Base-by-base conservation (phyloP, 2,797 vertebrate genomes). In the Muscicapa striata region DNA sequence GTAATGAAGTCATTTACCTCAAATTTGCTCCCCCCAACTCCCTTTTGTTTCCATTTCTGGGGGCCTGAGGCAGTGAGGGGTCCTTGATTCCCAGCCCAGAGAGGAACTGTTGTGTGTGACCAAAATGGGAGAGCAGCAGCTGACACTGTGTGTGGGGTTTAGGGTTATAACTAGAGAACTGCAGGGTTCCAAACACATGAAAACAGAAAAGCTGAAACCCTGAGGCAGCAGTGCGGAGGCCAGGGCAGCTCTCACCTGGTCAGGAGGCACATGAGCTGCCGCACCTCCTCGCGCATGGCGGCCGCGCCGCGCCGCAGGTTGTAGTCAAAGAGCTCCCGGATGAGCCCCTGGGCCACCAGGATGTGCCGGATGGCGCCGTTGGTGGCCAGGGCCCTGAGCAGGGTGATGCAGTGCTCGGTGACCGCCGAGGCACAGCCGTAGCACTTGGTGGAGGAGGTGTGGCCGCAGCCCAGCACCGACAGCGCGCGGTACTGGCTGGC, bases 401-500 rank as follows among this genome's bases (percentile, higher is more conserved):
- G 96, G 0, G 99, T 99, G 95, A 99, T 99, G 77, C 99, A 99
- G 95, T 99, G 99, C 58, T 99, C 99, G 0, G 99, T 99, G 97
- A 99, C 99, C 0, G 99, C 99, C 0, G 99, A 99, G 48, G 99
- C 99, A 3, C 99, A 99, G 96, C 99, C 99, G 0, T 99, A 99
- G 96, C 99, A 99, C 96, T 99, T 99, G 40, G 97, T 99, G 55
- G 99, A 99, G 12, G 99, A 99, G 0, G 99, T 99, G 97, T 99
- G 99, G 86, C 99, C 99, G 4, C 99, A 99, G 94, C 99, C 98
- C 30, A 99, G 95, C 76, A 99, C 99, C 0, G 99, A 99, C 32
- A 99, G 98, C n/a, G 99, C 98, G 0, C 99, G 98, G 93, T 99
- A 99, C 97, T 99, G 99, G 97, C 99, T 99, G 97, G 99, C 99